Conservation (phyloP, 2,888 invertebrate species). For the Idaea dimidiata region DNA sequence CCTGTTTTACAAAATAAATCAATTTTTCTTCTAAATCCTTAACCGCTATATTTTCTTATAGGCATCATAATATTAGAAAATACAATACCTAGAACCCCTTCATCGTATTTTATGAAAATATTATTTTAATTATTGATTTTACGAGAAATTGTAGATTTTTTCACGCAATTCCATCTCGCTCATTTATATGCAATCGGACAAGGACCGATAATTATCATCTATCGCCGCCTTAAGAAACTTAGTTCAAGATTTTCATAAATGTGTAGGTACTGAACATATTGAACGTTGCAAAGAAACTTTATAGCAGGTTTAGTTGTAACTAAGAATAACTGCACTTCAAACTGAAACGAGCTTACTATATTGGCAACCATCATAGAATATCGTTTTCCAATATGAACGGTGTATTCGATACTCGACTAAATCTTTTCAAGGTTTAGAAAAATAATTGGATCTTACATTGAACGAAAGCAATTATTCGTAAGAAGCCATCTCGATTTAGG, state of each 20-base stretch:
- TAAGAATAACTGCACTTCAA: slow-evolving; percentile 21
- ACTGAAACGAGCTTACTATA: slow-evolving; percentile 39
- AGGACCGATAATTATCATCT: too few species aligned
- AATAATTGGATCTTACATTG: slow-evolving; percentile 74
- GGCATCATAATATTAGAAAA: too few species aligned
- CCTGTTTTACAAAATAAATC: too few species aligned
- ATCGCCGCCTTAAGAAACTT: too few species aligned
- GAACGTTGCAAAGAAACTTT: background rate
- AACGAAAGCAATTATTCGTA: slow-evolving; percentile 71
- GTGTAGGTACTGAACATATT: slow-evolving; percentile 2
- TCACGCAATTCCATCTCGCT: too few species aligned
- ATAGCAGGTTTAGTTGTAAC: slow-evolving; percentile 12
- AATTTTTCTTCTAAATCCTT: too few species aligned
- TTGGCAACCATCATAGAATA: slow-evolving; percentile 51
- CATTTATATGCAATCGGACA: too few species aligned
- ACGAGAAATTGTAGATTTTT: too few species aligned
- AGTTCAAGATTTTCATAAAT: background rate
- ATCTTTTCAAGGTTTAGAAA: slow-evolving; percentile 73
- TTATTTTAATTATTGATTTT: too few species aligned
- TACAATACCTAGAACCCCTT: too few species aligned
- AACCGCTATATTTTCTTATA: too few species aligned
- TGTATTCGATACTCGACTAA: slow-evolving; percentile 50
- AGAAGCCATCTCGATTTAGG: slow-evolving; percentile 63
- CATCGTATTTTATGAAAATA: too few species aligned
- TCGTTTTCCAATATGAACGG: slow-evolving; percentile 61